A percentile compares a stretch with the other conserved stretches of the same genome.
Conservation (phyloP, 2,113 vertebrate species). For the Pelobates fuscus region DNA sequence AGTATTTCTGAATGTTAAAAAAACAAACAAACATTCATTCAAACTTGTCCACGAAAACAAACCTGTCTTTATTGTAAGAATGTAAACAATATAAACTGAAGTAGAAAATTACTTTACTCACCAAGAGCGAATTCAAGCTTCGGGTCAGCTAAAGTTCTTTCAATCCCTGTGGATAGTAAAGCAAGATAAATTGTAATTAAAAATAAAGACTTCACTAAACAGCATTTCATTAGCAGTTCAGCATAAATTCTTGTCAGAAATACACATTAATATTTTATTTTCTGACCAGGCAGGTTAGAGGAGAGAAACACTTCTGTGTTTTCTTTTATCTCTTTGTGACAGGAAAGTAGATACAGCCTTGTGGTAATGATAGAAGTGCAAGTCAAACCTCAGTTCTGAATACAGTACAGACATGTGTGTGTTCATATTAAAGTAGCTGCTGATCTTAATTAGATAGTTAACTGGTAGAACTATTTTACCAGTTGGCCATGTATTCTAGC, state of each 20-base stretch:
- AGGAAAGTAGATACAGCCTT: background rate
- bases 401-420: background rate
- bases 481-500: background rate
- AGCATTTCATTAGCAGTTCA: conserved; percentile 27
- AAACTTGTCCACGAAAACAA: no score
- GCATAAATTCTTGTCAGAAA: background rate
- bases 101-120: conserved; percentile 60
- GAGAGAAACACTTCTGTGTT: background rate
- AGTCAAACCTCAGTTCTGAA: background rate
- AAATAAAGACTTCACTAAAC: conserved; percentile 40
- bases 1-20: no score
- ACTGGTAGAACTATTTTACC: background rate
- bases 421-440: background rate
- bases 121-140: conserved; percentile 79
- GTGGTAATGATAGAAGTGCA: background rate
- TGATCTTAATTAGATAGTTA: background rate
- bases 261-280: conserved; percentile 15
- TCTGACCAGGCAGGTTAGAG: conserved; percentile 15
- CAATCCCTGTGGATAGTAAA: conserved; percentile 66
- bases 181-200: conserved; percentile 43
- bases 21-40: no score
- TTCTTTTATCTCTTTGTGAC: background rate
- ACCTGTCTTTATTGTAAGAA: background rate
- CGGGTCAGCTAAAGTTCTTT: conserved; percentile 68
- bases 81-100: conserved; percentile 6